A percentile compares a stretch with the other conserved stretches of the same genome.
phyloP scores from a whole-genome alignment of 2,888 invertebrate genomes.

The Cecidostiba fungosa region DNA sequence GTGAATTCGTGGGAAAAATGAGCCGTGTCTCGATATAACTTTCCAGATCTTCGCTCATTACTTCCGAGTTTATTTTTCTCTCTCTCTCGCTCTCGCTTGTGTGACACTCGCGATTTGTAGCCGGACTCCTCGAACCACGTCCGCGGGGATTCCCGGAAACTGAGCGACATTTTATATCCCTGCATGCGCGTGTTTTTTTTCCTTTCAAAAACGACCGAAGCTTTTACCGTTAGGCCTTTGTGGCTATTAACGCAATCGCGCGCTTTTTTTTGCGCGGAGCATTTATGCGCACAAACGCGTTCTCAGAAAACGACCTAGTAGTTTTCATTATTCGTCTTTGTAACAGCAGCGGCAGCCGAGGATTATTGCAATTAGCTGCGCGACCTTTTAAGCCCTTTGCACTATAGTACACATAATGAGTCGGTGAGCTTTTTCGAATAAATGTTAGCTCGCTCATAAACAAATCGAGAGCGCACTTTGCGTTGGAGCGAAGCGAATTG shows the following conservation, averaged over 20 bases:
- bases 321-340: not conserved
- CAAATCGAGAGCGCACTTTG: not conserved
- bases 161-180: not conserved
- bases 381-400: not conserved
- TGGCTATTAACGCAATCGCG: too few relatives aligned
- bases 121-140: not conserved
- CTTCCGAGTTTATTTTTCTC: constrained; percentile 13
- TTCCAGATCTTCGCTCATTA: constrained; percentile 25
- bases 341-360: not conserved
- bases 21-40: constrained; percentile 58
- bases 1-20: constrained; percentile 79
- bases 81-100: not conserved
- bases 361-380: constrained; percentile 5
- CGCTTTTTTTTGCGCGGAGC: too few relatives aligned
- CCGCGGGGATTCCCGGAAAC: not conserved
- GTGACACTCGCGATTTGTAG: not conserved
- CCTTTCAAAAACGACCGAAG: too few relatives aligned
- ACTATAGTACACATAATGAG: not conserved
- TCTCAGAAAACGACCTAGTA: too few relatives aligned
- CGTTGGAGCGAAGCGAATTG: not conserved
- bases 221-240: too few relatives aligned
- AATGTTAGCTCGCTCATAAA: not conserved
- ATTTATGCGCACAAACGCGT: too few relatives aligned
- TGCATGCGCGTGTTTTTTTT: too few relatives aligned
- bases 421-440: not conserved